phyloP scores from a whole-genome alignment of 2,888 invertebrate genomes.

The Andrena camellia region DNA sequence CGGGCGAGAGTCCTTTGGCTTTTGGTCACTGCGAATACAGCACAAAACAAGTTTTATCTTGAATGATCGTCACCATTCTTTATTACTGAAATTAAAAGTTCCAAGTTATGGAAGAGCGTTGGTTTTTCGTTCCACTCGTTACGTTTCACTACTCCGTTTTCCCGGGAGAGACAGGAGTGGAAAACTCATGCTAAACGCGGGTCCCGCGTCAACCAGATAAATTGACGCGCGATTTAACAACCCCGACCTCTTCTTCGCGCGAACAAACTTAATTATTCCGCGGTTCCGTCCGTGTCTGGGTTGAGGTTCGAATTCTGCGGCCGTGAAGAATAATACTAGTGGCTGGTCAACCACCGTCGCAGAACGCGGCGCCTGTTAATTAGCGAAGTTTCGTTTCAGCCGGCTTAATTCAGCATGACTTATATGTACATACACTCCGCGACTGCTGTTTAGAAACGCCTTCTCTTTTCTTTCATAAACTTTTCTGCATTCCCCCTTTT shows the following conservation, averaged over 20 bases:
- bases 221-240: conserved; percentile 57
- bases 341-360: conserved; percentile 19
- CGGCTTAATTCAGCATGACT: conserved; percentile 53
- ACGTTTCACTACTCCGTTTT: conserved; percentile 7
- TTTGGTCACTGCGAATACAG: not conserved
- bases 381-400: conserved; percentile 51
- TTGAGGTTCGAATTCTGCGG: conserved; percentile 52
- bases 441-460: conserved; percentile 34
- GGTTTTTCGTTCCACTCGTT: not conserved
- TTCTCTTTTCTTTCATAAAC: not conserved
- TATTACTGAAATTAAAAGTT: conserved; percentile 36
- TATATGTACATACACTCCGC: not conserved
- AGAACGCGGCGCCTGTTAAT: conserved; percentile 56
- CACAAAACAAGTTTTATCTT: not conserved
- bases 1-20: not conserved
- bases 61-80: conserved; percentile 25
- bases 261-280: conserved; percentile 51
- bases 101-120: not conserved
- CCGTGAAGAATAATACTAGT: conserved; percentile 48
- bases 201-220: conserved; percentile 31
- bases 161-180: not conserved
- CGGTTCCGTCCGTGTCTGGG: conserved; percentile 10
- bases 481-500: not conserved
- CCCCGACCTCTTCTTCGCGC: conserved; percentile 35
- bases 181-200: not conserved